These are phyloP conservation scores for Eudemis profundana DNA, from an alignment of 2,888 invertebrate genomes.

Conservation along the genomic window DNA sequence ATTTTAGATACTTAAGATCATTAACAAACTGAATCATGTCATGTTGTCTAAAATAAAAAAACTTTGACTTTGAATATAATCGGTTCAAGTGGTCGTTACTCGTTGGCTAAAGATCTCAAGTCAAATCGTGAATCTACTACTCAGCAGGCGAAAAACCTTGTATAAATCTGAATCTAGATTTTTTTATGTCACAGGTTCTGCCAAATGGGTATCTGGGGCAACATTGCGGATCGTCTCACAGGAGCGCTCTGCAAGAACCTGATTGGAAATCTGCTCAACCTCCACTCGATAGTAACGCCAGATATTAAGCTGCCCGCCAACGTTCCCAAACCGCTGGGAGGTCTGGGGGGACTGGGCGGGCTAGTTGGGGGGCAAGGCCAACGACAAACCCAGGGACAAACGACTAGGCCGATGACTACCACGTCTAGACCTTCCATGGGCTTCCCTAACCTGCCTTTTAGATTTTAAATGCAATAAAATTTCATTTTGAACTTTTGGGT, in stretches of 20 bases:
- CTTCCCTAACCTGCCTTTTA: slow-evolving; percentile 34
- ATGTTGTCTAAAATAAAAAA: too few species aligned
- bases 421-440: slow-evolving; percentile 20
- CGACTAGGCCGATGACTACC: neutral
- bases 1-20: too few species aligned
- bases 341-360: slow-evolving; percentile 17
- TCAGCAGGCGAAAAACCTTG: too few species aligned
- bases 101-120: too few species aligned
- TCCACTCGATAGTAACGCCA: slow-evolving; percentile 55
- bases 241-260: slow-evolving; percentile 82
- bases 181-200: slow-evolving; percentile 82
- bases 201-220: slow-evolving; percentile 89
- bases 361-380: slow-evolving; percentile 20
- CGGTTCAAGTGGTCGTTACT: too few species aligned
- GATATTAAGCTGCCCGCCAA: slow-evolving; percentile 36
- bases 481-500: neutral
- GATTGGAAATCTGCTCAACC: slow-evolving; percentile 64
- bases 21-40: too few species aligned
- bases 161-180: slow-evolving; percentile 12
- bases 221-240: slow-evolving; percentile 84
- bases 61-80: too few species aligned
- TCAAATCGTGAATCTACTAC: too few species aligned
- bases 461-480: slow-evolving; percentile 6
- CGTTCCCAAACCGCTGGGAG: slow-evolving; percentile 21
- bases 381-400: slow-evolving; percentile 17